Base-by-base conservation (phyloP, 2,888 invertebrate genomes). In the Drosophila anomalata region DNA sequence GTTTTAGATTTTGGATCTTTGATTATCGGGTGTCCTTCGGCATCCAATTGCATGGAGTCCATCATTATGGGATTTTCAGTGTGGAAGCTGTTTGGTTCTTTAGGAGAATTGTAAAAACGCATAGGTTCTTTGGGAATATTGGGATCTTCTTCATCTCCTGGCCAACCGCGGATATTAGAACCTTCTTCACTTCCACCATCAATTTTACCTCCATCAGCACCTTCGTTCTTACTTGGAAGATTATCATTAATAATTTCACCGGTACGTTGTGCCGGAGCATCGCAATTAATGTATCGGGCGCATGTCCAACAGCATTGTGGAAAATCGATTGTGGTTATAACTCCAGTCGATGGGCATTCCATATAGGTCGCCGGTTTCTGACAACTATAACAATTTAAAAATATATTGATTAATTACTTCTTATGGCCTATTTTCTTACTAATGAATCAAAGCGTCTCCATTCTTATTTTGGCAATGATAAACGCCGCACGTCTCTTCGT, bases 301-400 rank as follows among this genome's bases (percentile, higher is more conserved):
- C 56, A 56, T 0, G 0, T 6, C 51, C 51, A 52, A 24, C 56
- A 56, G 12, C 56, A 56, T 2, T 56, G 9, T 12, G 56, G 56
- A 17, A 52, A 56, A 5, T 52, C 36, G 0, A n/a, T 0, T 3
- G 2, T 3, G 12, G 56, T 56, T 3, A 0, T 0, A 0, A 56
- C 9, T 3, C 2, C 56, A 0, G 0, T 0, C 9, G 8, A 3
- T 12, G 2, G 1, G 8, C 56, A 56, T 0, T 3, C 0, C 5
- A 3, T 2, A 24, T 9, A 56, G 0, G 0, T 0, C 1, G 31
- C 48, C 2, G 56, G 24, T 1, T 1, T 0, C 14, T 33, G 52
- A 24, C 56, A 56, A 24, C 56, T 56, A 4, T 12, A 24, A 12
- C 9, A 11, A 17, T 6, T 17, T 6, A 4, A 14, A 41, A 6